phyloP scores from a whole-genome alignment of 2,113 vertebrate genomes.

The Turnix velox region DNA sequence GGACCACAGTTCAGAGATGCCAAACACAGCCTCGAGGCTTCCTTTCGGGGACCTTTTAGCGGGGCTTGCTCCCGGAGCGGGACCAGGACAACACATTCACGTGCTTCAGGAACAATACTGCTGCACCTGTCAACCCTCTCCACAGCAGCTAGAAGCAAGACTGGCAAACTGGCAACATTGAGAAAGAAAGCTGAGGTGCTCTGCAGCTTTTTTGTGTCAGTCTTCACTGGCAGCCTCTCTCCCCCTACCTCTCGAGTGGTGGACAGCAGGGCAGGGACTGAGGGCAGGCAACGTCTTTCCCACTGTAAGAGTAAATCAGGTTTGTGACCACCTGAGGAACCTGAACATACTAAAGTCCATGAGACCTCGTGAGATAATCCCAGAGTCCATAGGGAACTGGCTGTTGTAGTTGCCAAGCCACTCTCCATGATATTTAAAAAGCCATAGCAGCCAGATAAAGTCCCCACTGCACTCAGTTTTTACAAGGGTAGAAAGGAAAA shows the following conservation, averaged over 20 bases:
- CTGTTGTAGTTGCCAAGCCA: background rate
- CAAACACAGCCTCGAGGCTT: background rate
- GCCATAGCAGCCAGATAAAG: background rate
- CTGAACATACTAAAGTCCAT: background rate
- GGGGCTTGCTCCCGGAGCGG: background rate
- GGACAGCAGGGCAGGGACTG: background rate
- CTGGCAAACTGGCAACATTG: background rate
- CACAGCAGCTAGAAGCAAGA: background rate
- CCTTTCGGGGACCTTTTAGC: background rate
- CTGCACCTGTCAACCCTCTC: too few relatives aligned
- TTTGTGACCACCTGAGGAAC: background rate
- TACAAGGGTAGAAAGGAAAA: background rate
- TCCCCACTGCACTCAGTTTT: background rate
- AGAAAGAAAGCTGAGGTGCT: background rate
- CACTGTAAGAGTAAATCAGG: background rate
- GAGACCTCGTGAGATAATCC: background rate
- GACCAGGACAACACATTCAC: rapidly evolving
- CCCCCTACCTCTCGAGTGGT: background rate
- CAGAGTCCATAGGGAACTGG: background rate
- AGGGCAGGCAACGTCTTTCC: background rate
- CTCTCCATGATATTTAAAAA: background rate
- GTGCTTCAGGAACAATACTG: rapidly evolving
- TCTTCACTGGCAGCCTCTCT: background rate
- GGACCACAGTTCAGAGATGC: background rate
- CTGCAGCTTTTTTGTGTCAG: background rate